Evolutionary conservation across 2,113 vertebrate genomes (phyloP), one percentile per base, ranked within the genome.

Genomic region (Cyanoderma ruficeps): DNA sequence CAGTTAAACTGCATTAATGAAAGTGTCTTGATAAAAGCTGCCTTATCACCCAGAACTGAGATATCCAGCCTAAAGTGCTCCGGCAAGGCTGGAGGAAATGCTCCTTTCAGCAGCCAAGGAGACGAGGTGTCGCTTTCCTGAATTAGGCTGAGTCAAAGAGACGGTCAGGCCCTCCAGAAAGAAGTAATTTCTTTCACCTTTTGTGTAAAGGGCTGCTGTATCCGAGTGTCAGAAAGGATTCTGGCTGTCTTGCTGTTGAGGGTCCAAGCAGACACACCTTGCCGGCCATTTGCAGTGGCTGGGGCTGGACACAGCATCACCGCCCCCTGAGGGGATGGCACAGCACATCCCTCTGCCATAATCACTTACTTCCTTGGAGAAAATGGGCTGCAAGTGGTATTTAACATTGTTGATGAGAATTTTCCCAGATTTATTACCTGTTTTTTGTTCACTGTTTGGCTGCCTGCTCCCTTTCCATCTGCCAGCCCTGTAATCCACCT

Each of bases 371-470:
- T 41, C 30, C 79, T 55, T n/a, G 56, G 68, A 87, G 60, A 84
- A 87, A 75, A 89, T 8, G 20, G 35, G n/a, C 57, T 89, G 72
- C 14, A 93, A 92, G 88, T 35, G 13, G n/a, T 75, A 37, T 68
- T 71, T 90, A 56, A 50, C 27, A 9, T 46, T 28, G 90, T 42
- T 33, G 60, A 42, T 75, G 81, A 63, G 7, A 18, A 24, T 78
- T 93, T 92, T 89, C 53, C 46, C 72, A 47, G 63, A 81, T 90
- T 94, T 93, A 95, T 93, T 95, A 92, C 93, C 83, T 95, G 85
- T 0, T 0, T 91, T 90, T 94, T 89, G 60, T 95, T 93, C 57
- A 13, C 68, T 75, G 44, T 52, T 94, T 93, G 92, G 83, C 96
- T 84, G 88, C 60, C 86, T 78, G 80, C 31, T 92, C 76, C 47